phyloP scores from a whole-genome alignment of 2,113 vertebrate species.

The Dolichallabes microphthalmus region DNA sequence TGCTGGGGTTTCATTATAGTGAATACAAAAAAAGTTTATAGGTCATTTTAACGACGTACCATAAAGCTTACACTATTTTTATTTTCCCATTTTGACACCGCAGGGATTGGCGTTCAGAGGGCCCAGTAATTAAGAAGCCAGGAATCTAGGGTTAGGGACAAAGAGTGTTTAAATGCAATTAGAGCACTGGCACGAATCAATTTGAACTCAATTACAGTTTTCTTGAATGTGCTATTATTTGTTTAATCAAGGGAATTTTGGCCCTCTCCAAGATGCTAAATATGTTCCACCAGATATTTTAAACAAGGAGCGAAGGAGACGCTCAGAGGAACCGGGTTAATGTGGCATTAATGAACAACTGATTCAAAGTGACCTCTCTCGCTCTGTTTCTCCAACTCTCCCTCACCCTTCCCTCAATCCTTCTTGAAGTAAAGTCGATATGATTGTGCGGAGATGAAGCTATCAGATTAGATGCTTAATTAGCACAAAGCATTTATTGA shows the following conservation, averaged over 20 bases:
- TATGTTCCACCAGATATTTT: slow-evolving; percentile 61
- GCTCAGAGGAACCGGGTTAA: slow-evolving; percentile 56
- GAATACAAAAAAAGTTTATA: slow-evolving; percentile 62
- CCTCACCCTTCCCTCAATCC: background rate
- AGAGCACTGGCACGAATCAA: slow-evolving; percentile 69
- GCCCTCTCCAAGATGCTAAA: slow-evolving; percentile 64
- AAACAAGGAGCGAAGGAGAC: slow-evolving; percentile 44
- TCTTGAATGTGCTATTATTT: slow-evolving; percentile 72
- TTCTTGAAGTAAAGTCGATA: slow-evolving; percentile 22
- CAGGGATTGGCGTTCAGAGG: slow-evolving; percentile 64
- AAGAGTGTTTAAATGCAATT: slow-evolving; percentile 76
- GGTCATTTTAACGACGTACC: slow-evolving; percentile 58
- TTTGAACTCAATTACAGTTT: slow-evolving; percentile 73
- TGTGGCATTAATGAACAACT: slow-evolving; percentile 61
- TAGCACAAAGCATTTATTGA: slow-evolving; percentile 43
- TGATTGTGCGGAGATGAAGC: slow-evolving; percentile 50
- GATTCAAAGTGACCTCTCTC: slow-evolving; percentile 66
- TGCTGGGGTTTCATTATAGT: slow-evolving; percentile 49
- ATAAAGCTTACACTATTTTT: slow-evolving; percentile 65
- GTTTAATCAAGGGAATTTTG: slow-evolving; percentile 73
- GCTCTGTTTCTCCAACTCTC: slow-evolving; percentile 20
- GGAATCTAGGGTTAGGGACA: slow-evolving; percentile 70
- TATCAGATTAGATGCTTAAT: slow-evolving; percentile 46
- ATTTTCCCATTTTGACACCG: slow-evolving; percentile 64
- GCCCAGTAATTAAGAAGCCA: slow-evolving; percentile 70